A percentile compares a stretch with the other conserved stretches of the same genome.
phyloP scores from a whole-genome alignment of 1,140 invertebrate species.

The Drosophila tristis region DNA sequence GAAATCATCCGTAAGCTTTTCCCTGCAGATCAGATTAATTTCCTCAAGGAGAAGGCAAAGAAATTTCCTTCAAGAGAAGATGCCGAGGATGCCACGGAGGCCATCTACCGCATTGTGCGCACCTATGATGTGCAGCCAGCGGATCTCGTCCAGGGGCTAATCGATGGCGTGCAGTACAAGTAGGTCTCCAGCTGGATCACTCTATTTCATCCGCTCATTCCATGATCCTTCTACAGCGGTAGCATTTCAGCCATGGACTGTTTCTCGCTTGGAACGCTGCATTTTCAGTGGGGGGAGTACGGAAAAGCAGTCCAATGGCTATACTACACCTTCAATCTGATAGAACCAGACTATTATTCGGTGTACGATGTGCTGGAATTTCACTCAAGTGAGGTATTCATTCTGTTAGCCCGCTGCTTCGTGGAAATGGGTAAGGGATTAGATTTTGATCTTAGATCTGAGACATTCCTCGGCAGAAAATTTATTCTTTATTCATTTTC shows the following conservation, averaged over 20 bases:
- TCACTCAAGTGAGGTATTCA: not conserved
- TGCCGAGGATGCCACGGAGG: constrained; percentile 94
- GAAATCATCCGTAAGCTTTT: not conserved
- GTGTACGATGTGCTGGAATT: constrained; percentile 11
- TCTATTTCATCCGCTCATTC: too few relatives aligned
- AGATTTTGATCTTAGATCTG: too few relatives aligned
- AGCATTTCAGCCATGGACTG: constrained; percentile 44
- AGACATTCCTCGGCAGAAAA: too few relatives aligned
- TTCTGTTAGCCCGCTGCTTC: constrained; percentile 13
- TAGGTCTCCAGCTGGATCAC: constrained; percentile 73
- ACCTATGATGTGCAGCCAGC: constrained; percentile 95
- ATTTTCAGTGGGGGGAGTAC: constrained; percentile 6
- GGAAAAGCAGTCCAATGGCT: constrained; percentile 22
- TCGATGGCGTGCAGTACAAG: constrained; percentile 93
- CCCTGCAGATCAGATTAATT: constrained; percentile 85
- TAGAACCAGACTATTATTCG: not conserved
- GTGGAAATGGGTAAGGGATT: constrained; percentile 20
- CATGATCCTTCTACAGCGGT: constrained; percentile 6
- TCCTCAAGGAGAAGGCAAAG: constrained; percentile 88
- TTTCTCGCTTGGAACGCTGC: constrained; percentile 25
- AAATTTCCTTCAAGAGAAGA: constrained; percentile 94
- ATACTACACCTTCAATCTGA: accelerated
- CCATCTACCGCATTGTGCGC: constrained; percentile 95
- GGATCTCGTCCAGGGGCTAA: constrained; percentile 92
- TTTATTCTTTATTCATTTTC: not conserved